A percentile compares a stretch with the other conserved stretches of the same genome.
These are phyloP conservation scores for Balaeniceps rex DNA, from an alignment of 2,113 vertebrate species.

Conservation along the genomic window DNA sequence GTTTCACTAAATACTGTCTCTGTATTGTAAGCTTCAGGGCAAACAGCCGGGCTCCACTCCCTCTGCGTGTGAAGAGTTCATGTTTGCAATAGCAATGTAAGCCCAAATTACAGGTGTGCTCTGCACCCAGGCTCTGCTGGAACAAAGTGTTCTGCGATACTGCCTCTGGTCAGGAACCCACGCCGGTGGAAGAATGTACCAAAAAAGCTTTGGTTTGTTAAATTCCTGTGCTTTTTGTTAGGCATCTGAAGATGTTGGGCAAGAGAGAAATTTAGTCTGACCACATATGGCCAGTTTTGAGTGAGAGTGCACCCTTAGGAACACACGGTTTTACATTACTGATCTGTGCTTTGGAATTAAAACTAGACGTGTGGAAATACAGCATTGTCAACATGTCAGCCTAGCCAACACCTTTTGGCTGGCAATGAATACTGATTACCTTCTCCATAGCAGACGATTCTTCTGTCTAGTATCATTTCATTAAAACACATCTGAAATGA, in stretches of 20 bases:
- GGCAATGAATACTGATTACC: conserved; percentile 39
- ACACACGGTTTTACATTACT: neutral
- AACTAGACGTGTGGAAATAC: conserved; percentile 14
- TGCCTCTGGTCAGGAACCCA: neutral
- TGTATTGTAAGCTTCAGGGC: neutral
- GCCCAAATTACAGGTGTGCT: neutral
- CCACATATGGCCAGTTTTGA: neutral
- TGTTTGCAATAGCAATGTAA: neutral
- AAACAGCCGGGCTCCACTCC: neutral
- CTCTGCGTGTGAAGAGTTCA: neutral
- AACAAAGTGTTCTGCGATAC: neutral
- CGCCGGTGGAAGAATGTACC: rapidly evolving
- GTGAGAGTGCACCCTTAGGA: neutral
- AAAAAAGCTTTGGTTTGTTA: neutral
- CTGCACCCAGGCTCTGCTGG: neutral
- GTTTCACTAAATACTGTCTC: neutral
- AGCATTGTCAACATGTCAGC: conserved; percentile 44
- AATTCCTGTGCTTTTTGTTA: neutral
- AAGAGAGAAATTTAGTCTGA: neutral
- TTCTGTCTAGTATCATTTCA: neutral
- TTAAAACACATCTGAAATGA: neutral
- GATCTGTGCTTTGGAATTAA: conserved; percentile 17
- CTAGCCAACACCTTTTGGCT: neutral
- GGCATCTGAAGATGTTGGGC: neutral
- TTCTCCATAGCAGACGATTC: neutral